A percentile compares a stretch with the other conserved stretches of the same genome.
Conservation (phyloP, 1,140 invertebrate species). For the Plutomurus gul region DNA sequence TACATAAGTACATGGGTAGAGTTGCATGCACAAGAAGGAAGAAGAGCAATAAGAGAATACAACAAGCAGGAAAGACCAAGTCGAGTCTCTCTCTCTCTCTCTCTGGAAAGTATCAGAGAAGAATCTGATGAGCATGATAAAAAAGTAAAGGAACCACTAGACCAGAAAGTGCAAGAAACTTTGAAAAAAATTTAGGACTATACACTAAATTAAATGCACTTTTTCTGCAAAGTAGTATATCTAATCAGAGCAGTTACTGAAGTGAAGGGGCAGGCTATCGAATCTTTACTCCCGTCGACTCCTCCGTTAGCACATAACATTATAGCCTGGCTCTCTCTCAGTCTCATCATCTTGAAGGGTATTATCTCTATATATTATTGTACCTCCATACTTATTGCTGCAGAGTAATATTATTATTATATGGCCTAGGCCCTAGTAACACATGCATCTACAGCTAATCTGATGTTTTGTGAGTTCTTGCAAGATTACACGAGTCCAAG, state of each 20-base stretch:
- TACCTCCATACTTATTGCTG: too few species aligned
- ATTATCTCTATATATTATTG: too few species aligned
- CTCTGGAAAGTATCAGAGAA: neutral
- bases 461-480: too few species aligned
- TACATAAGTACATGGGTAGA: neutral
- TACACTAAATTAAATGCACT: constrained; percentile 38
- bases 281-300: too few species aligned
- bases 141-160: constrained; percentile 32
- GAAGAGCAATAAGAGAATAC: neutral
- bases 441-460: too few species aligned
- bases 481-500: too few species aligned
- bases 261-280: neutral
- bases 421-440: too few species aligned
- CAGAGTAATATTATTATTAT: too few species aligned
- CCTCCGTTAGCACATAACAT: too few species aligned
- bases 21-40: neutral
- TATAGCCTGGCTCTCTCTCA: too few species aligned
- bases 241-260: constrained; percentile 33
- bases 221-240: constrained; percentile 40
- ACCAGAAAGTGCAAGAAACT: constrained; percentile 47
- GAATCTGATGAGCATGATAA: constrained; percentile 30
- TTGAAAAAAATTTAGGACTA: constrained; percentile 28
- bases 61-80: neutral
- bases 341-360: too few species aligned
- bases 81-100: neutral